Evolutionary conservation across 2,797 vertebrate genomes (phyloP).

Genomic region (Paguma larvata): DNA sequence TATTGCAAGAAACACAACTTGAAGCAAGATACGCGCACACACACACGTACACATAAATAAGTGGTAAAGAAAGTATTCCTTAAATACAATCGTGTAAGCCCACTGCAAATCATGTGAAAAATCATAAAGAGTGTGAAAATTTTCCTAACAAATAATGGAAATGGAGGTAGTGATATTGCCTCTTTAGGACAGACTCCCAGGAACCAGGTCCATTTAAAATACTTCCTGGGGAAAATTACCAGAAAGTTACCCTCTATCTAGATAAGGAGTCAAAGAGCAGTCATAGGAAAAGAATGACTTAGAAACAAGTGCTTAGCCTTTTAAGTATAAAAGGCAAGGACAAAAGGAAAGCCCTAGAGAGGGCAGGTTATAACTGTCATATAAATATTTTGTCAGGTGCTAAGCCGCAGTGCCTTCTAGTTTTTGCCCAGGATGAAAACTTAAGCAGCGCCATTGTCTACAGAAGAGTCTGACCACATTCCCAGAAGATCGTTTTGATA

Average conservation of each 20-base stretch:
- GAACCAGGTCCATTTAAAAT: not conserved
- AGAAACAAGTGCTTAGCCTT: not conserved
- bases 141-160: constrained; percentile 26
- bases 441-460: not conserved
- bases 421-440: not conserved
- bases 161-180: not conserved
- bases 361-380: not conserved
- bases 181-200: not conserved
- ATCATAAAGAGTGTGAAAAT: not conserved
- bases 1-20: constrained; percentile 3
- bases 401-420: not conserved
- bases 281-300: not conserved
- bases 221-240: not conserved
- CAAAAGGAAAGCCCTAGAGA: not conserved
- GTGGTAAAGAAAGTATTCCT: not conserved
- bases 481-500: not conserved
- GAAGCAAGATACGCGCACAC: not conserved
- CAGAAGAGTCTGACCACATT: not conserved
- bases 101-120: not conserved
- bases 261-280: not conserved
- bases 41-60: not conserved
- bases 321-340: not conserved
- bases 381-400: not conserved
- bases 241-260: not conserved
- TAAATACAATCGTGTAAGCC: not conserved